Evolutionary conservation across 1,140 invertebrate genomes (phyloP), one percentile per base, ranked within the genome.

Genomic region (Drosophila cardini): DNA sequence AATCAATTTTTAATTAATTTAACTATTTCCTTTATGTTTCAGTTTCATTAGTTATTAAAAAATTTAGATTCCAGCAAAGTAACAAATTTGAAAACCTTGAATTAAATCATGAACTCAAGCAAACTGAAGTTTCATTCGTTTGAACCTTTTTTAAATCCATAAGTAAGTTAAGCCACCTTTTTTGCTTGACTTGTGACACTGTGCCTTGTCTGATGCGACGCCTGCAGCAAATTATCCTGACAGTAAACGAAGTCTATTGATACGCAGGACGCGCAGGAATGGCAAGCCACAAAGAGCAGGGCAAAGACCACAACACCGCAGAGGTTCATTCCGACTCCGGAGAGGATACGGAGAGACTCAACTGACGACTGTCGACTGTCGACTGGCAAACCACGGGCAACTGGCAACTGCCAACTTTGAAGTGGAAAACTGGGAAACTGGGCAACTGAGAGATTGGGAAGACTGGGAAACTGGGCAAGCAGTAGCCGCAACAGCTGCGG

Each of bases 401-500:
- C 60, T 38, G 13, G 2, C 56, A 8, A 15, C 11, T 13, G 43
- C 11, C 32, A 53, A 36, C 13, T 32, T 61, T 18, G 10, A 52
- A 52, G 48, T 57, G 76, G 80, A 60, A 81, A 52, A 52, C 67
- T 43, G 32, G 32, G 32, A 32, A 81, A 52, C 57, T 72, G 58
- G 32, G 32, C 45, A 32, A 26, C 57, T 26, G 21, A 26, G 21
- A 4, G 21, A 26, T 26, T 26, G 21, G 2, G 57, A 46, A 11
- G 46, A 50, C 16, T 56, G 52, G 34, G 6, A 10, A 40, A n/a
- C 36, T 63, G 63, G 60, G 60, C 71, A 80, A 56, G 72, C 65
- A 83, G 80, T 57, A 63, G 58, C 60, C 40, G 52, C 80, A 80
- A 63, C 80, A 84, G 80, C 80, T 84, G 80, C 73, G 72, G 76